These are phyloP conservation scores for Plodia interpunctella DNA, from an alignment of 1,140 invertebrate species.

Conservation along the genomic window DNA sequence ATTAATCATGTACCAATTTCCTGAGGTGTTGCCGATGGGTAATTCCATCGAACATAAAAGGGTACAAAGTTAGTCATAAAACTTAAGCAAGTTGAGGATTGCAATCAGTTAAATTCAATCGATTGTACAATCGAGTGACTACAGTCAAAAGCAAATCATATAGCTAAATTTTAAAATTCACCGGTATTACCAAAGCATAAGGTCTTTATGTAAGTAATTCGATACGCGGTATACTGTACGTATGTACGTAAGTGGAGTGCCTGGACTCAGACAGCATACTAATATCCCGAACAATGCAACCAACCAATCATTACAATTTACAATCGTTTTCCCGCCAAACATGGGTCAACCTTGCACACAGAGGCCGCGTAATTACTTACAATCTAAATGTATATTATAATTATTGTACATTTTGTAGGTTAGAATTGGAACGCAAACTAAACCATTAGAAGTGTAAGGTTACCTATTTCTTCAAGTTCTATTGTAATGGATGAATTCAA, in stretches of 20 bases:
- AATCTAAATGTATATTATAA: not conserved
- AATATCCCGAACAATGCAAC: conserved; percentile 4
- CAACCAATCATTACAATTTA: not conserved
- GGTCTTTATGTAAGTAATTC: too few relatives aligned
- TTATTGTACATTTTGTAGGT: not conserved
- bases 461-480: too few relatives aligned
- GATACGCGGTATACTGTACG: too few relatives aligned
- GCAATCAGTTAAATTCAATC: not conserved
- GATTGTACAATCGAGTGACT: not conserved
- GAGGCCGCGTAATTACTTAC: not conserved
- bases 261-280: not conserved
- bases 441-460: not conserved
- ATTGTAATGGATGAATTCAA: too few relatives aligned
- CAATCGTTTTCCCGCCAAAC: conserved; percentile 1
- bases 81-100: not conserved
- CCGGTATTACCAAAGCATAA: too few relatives aligned
- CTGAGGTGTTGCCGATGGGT: not conserved
- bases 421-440: not conserved
- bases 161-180: too few relatives aligned
- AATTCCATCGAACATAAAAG: not conserved
- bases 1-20: not conserved
- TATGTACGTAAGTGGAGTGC: not conserved
- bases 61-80: not conserved
- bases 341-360: not conserved
- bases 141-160: too few relatives aligned